Evolutionary conservation across 2,797 vertebrate genomes (phyloP), one percentile per base, ranked within the genome.

Genomic region (Tarsius wallacei): DNA sequence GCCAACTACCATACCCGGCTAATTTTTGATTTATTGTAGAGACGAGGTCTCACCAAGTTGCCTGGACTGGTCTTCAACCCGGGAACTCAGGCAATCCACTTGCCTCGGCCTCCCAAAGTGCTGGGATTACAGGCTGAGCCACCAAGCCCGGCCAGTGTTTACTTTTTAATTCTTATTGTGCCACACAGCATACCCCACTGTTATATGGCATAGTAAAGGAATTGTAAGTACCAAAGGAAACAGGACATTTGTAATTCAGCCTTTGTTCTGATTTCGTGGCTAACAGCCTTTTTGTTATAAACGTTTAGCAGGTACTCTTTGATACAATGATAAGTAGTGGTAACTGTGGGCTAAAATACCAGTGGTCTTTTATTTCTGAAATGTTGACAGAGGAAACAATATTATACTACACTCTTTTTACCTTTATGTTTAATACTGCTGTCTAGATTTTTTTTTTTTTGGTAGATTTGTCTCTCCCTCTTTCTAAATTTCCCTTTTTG

Each of bases 191-290:
- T 70, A 11, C 13, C 57, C 24, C 63, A 19, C 74, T 87, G 33
- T 63, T 88, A 61, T 22, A 42, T 94, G 10, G 14, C 42, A 15
- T 61, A 61, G n/a, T 28, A 70, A 73, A 86, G 36, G 28, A 83
- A 64, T 10, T 68, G 4, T 36, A 16, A 49, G 5, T 74, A 66
- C 53, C 17, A 93, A 42, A 42, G 33, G 15, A 51, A 26, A 26
- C 9, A 89, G 47, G 59, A 91, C 24, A 64, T 70, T 53, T 90
- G 1, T 77, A 70, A 70, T n/a, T 84, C 14, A 28, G 22, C 9
- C 55, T 94, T 91, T 96, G 28, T 78, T 94, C 33, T 47, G 33
- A 71, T 68, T 85, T 26, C 28, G 3, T 59, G 6, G n/a, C 59
- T 77, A 55, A 53, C 16, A 86, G 80, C 28, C 51, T 51, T 90